These are phyloP conservation scores for Cnemophilus loriae DNA, from an alignment of 2,113 vertebrate species.

Conservation along the genomic window DNA sequence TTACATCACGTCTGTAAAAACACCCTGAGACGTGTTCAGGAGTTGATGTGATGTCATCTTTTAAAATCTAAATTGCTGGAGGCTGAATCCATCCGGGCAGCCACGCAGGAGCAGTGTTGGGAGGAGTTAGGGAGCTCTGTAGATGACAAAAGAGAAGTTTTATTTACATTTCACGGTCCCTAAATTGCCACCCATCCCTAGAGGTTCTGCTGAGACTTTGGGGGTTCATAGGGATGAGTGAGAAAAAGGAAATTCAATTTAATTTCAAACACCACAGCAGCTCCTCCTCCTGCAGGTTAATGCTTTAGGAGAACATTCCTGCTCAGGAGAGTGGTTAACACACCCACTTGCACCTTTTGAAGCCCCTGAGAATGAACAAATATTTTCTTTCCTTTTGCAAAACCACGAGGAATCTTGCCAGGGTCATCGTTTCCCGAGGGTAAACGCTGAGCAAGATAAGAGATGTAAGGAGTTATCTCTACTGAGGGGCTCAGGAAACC, in stretches of 20 bases:
- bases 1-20: not conserved
- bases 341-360: not conserved
- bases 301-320: not conserved
- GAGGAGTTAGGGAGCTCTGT: not conserved
- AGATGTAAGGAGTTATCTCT: not conserved
- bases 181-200: not conserved
- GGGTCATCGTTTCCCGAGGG: not conserved
- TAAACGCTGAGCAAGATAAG: not conserved
- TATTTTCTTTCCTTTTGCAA: constrained; percentile 49
- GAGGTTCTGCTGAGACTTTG: not conserved
- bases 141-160: not conserved
- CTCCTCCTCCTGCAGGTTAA: not conserved
- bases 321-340: not conserved
- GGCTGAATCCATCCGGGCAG: not conserved
- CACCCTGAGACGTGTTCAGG: not conserved
- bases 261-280: not conserved
- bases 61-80: not conserved
- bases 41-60: not conserved
- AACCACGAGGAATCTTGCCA: constrained; percentile 29
- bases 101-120: not conserved
- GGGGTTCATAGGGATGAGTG: not conserved
- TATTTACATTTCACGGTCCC: not conserved
- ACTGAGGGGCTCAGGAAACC: not conserved
- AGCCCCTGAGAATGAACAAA: not conserved
- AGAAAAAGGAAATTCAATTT: not conserved